Evolutionary conservation across 2,113 vertebrate species (phyloP), one percentile per base, ranked within the genome.

Genomic region (Peromyscus polionotus): DNA sequence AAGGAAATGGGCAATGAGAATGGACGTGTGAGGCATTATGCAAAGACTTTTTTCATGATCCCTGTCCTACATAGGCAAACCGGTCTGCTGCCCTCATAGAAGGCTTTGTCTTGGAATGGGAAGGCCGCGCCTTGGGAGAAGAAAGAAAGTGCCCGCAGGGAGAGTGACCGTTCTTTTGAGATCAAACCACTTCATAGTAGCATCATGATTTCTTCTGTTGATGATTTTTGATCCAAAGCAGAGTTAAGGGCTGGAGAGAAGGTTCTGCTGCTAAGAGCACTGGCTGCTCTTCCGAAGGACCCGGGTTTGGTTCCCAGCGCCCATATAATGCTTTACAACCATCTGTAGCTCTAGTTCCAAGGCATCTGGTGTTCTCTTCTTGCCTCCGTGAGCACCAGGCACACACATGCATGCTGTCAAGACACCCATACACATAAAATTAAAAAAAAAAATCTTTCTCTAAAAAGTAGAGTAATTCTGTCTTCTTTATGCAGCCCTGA

Each of bases 71-170:
- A 45, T 1, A 42, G 63, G 39, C 83, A 77, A 31, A 31, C 1
- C 16, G 93, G 20, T 68, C 11, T 26, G 31, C 16, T 57, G 10
- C 4, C n/a, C 36, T 90, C 51, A 75, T 10, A 1, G 5, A 61
- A 72, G 57, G 48, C 17, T 48, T 80, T 65, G 28, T 39, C 91
- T 96, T 94, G 54, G 76, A 72, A 80, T 65, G 54, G 36, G 51
- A 63, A 93, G 57, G 48, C 39, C 45, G 7, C 0, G 1, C 22
- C 73, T n/a, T 5, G 48, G 51, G 54, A 70, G 5, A 75, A 39
- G 31, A 26, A 72, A 45, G 31, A 85, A 65, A 57, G 28, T 2
- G 19, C 59, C 33, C 31, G 20, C 31, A 11, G 28, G 28, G 33
- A 13, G 24, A 83, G 20, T 7, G 5, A 6, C 77, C 20, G 2